A percentile compares a stretch with the other conserved stretches of the same genome.
These are phyloP conservation scores for Potamarius usumacintae DNA, from an alignment of 2,113 vertebrate genomes.

Conservation along the genomic window DNA sequence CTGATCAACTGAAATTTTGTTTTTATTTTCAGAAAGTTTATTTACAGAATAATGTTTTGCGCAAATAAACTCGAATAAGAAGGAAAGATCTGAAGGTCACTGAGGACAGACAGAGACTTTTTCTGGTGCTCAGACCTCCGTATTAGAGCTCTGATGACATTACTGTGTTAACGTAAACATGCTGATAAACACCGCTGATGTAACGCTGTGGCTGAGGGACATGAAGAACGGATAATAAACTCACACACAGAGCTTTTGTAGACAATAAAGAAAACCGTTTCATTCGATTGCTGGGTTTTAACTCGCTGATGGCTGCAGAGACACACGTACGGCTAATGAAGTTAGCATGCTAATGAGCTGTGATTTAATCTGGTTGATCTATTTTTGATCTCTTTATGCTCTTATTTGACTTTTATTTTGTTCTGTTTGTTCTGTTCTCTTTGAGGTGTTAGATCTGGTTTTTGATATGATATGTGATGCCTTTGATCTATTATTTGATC, in stretches of 20 bases:
- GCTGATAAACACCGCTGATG: not conserved
- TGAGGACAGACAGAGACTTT: not conserved
- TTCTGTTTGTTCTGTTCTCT: not conserved
- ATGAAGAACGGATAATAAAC: not conserved
- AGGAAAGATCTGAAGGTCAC: not conserved
- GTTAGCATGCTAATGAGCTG: not conserved
- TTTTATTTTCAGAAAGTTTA: conserved; percentile 37
- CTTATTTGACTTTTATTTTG: not conserved
- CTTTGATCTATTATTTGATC: not conserved
- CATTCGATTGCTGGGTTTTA: not conserved
- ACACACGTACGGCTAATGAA: not conserved
- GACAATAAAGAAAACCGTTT: not conserved
- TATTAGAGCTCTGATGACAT: not conserved
- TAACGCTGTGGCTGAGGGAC: not conserved
- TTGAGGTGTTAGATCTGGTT: too few species aligned
- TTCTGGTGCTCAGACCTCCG: not conserved
- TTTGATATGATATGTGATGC: too few species aligned
- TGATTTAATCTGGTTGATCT: not conserved
- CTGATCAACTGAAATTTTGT: conserved; percentile 33
- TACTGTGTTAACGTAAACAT: not conserved
- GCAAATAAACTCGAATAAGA: conserved; percentile 29
- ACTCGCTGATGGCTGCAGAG: not conserved
- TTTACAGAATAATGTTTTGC: conserved; percentile 36
- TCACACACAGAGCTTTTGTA: not conserved
- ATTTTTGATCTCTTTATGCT: not conserved